Evolutionary conservation across 37 sponge, comb jelly and placozoan species (phyloP).

Genomic region (Chondrilla cf. caribensis): DNA sequence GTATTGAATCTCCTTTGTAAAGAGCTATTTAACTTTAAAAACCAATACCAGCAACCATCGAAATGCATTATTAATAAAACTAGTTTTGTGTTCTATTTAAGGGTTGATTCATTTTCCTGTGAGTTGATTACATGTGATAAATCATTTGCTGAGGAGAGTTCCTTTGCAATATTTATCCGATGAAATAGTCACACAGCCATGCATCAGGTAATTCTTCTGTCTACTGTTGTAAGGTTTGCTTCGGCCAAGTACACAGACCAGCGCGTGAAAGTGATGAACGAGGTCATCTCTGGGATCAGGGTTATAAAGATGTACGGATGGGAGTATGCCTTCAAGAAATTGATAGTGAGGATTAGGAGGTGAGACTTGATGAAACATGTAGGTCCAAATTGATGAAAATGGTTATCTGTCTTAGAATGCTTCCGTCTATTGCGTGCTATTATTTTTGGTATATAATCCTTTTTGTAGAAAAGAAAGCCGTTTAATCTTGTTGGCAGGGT

Average conservation of each 20-base stretch:
- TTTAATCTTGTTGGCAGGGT: constrained; percentile 18
- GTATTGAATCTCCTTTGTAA: too few relatives aligned
- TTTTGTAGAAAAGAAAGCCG: constrained; percentile 40
- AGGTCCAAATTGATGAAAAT: too few relatives aligned
- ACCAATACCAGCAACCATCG: too few relatives aligned
- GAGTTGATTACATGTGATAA: too few relatives aligned
- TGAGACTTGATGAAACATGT: neutral
- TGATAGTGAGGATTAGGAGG: neutral
- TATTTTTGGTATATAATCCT: neutral
- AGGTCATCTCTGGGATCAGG: constrained; percentile 11
- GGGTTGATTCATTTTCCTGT: too few relatives aligned
- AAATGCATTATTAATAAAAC: too few relatives aligned
- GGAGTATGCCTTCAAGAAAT: constrained; percentile 16
- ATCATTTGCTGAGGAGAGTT: too few relatives aligned
- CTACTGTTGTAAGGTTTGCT: constrained; percentile 36
- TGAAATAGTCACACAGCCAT: too few relatives aligned
- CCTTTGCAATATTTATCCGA: too few relatives aligned
- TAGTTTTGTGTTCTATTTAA: too few relatives aligned
- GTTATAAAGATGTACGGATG: constrained; percentile 27
- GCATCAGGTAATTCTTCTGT: too few relatives aligned
- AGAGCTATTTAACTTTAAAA: too few relatives aligned
- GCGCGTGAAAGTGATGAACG: constrained; percentile 17
- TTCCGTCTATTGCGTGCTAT: constrained; percentile 37
- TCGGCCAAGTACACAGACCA: constrained; percentile 25
- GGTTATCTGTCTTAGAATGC: neutral